Conservation (phyloP, 2,888 invertebrate genomes). For the Ecliptopera silaceata region DNA sequence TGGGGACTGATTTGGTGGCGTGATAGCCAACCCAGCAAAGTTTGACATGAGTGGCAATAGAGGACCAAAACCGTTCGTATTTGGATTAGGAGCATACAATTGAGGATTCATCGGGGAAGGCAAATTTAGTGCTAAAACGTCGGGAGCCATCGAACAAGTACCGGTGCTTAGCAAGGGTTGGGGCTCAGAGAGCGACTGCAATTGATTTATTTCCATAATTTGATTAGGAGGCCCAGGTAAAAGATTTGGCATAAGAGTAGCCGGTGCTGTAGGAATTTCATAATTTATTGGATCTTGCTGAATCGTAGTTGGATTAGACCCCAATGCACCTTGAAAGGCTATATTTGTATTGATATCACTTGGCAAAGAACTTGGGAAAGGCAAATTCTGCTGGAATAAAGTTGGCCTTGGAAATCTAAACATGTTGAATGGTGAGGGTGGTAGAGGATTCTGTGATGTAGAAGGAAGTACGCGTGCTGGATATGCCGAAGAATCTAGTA, state of each 20-base stretch:
- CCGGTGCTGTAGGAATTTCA: conserved; percentile 8
- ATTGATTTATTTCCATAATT: conserved; percentile 9
- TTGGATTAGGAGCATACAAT: not conserved
- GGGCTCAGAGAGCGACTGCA: conserved; percentile 1
- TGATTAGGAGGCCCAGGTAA: conserved; percentile 1
- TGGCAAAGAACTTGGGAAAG: not conserved
- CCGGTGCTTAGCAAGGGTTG: conserved; percentile 9
- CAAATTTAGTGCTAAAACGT: conserved; percentile 7
- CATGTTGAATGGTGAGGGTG: conserved; percentile 4
- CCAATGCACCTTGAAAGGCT: not conserved
- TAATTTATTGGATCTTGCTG: conserved; percentile 11
- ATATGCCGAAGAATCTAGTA: too few relatives aligned
- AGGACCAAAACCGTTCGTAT: not conserved
- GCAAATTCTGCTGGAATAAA: too few relatives aligned
- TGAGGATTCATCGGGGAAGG: conserved; percentile 12
- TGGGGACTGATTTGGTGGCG: not conserved
- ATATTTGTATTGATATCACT: conserved; percentile 5
- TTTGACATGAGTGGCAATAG: conserved; percentile 4
- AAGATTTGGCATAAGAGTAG: not conserved
- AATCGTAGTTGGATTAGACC: not conserved
- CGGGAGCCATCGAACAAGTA: conserved; percentile 8
- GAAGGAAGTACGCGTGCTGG: not conserved
- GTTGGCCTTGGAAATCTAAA: conserved; percentile 16
- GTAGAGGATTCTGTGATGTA: conserved; percentile 6
- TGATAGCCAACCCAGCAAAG: conserved; percentile 2